Percentiles rank a stretch among this genome's conserved stretches.
phyloP scores from a whole-genome alignment of 2,888 invertebrate species.

The Brachyptera risi region DNA sequence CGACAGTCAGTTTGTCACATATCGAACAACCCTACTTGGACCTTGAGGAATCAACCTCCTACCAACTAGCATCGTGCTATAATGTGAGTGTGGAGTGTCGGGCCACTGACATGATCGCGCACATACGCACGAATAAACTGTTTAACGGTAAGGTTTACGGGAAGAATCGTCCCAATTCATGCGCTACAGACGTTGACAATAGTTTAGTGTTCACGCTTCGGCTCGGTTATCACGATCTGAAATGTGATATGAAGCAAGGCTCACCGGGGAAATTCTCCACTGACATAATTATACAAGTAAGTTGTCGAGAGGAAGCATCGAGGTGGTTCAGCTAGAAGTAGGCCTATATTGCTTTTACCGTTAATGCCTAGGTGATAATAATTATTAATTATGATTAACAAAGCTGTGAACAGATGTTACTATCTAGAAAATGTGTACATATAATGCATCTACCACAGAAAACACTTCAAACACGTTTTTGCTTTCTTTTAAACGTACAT shows the following conservation, averaged over 20 bases:
- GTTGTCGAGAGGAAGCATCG: too few species aligned
- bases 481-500: too few species aligned
- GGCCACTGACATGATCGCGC: conserved; percentile 45
- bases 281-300: conserved; percentile 46
- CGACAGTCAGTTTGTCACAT: conserved; percentile 39
- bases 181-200: conserved; percentile 45
- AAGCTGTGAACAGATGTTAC: too few species aligned
- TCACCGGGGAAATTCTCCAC: conserved; percentile 43
- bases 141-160: conserved; percentile 49
- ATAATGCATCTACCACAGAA: too few species aligned
- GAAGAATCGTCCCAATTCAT: conserved; percentile 46
- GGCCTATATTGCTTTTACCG: too few species aligned
- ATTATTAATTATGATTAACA: too few species aligned
- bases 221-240: conserved; percentile 45
- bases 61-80: conserved; percentile 46
- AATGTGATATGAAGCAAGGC: conserved; percentile 46
- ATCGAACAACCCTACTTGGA: conserved; percentile 43
- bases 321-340: too few species aligned
- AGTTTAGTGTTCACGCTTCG: conserved; percentile 44
- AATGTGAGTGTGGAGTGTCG: conserved; percentile 45
- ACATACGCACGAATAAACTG: conserved; percentile 44
- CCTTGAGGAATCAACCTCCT: conserved; percentile 42
- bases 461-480: too few species aligned
- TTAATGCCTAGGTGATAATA: too few species aligned
- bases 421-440: too few species aligned